Evolutionary conservation across 1,140 invertebrate genomes (phyloP), one percentile per base, ranked within the genome.

Genomic region (Thalassaphorura encarpata): DNA sequence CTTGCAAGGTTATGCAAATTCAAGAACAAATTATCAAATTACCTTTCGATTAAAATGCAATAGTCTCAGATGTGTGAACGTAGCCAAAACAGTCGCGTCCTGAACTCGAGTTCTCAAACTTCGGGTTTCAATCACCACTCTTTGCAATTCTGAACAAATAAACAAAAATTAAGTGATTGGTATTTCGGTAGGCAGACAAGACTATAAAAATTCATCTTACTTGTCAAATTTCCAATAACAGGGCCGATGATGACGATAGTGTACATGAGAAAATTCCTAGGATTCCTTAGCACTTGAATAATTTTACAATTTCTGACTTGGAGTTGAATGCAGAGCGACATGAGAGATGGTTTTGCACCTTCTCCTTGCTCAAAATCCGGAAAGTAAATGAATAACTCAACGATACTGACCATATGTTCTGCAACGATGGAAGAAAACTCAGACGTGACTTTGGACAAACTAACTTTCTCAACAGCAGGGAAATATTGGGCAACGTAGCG

Each of bases 1-100:
- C n/a, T n/a, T n/a, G n/a, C n/a, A n/a, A n/a, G n/a, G n/a, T n/a
- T n/a, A n/a, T n/a, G n/a, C n/a, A n/a, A n/a, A n/a, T 42, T 8
- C 5, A 42, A 8, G n/a, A 36, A n/a, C 33, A 11, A 36, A 36
- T 36, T 8, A 8, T 36, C n/a, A n/a, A 19, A 5, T 47, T 47
- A 47, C 45, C 45, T 47, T 47, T 47, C 45, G 18, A 27, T 47
- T 47, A 19, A 47, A 47, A 27, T 27, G 28, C 4, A 47, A 18
- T 8, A 26, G 23, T 6, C 21, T 47, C 18, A 47, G 18, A 11
- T 26, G 21, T 21, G 23, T 18, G 18, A 47, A 47, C 19, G 5
- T 47, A 8, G 45, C 18, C 24, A 47, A 27, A 6, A 47, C 45
- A 8, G 11, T 6, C 4, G 28, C 45, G 18, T 47, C 45, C 24